Evolutionary conservation across 2,888 invertebrate species (phyloP).

Genomic region (Sabatieria punctata): DNA sequence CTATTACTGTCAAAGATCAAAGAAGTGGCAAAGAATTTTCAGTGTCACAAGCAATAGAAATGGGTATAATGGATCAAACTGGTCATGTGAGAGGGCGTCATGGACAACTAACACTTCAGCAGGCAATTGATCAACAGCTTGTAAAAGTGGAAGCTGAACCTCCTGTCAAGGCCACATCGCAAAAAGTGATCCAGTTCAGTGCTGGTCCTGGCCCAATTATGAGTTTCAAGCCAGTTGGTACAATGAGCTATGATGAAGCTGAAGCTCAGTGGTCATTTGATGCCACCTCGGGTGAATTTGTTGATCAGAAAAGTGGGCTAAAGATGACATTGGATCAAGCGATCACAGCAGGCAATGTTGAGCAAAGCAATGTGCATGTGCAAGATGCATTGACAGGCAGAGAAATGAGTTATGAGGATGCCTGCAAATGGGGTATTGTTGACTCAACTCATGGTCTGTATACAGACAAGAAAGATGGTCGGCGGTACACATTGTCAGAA

Average conservation of each 20-base stretch:
- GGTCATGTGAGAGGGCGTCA: conserved; percentile 48
- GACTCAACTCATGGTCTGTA: conserved; percentile 23
- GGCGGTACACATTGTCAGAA: conserved; percentile 49
- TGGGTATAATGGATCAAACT: conserved; percentile 52
- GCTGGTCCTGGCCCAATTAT: conserved; percentile 1
- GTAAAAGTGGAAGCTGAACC: neutral
- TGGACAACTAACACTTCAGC: conserved; percentile 38
- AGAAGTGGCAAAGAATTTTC: conserved; percentile 49
- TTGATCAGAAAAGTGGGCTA: conserved; percentile 43
- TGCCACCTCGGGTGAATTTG: conserved; percentile 58
- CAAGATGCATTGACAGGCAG: conserved; percentile 54
- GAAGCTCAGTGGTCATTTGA: conserved; percentile 35
- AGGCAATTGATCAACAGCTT: neutral
- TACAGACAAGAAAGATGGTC: conserved; percentile 4
- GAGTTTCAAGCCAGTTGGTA: conserved; percentile 1
- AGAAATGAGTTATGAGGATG: conserved; percentile 29
- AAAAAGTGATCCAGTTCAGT: conserved; percentile 4
- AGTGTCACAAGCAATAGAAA: conserved; percentile 51
- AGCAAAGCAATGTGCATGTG: conserved; percentile 40
- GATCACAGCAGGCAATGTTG: conserved; percentile 26
- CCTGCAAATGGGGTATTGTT: conserved; percentile 29
- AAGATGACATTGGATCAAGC: conserved; percentile 51
- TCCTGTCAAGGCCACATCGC: neutral
- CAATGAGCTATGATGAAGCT: neutral
- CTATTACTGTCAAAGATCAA: conserved; percentile 59